Conservation (phyloP, 1,140 invertebrate species). For the Bombus pyrosoma region DNA sequence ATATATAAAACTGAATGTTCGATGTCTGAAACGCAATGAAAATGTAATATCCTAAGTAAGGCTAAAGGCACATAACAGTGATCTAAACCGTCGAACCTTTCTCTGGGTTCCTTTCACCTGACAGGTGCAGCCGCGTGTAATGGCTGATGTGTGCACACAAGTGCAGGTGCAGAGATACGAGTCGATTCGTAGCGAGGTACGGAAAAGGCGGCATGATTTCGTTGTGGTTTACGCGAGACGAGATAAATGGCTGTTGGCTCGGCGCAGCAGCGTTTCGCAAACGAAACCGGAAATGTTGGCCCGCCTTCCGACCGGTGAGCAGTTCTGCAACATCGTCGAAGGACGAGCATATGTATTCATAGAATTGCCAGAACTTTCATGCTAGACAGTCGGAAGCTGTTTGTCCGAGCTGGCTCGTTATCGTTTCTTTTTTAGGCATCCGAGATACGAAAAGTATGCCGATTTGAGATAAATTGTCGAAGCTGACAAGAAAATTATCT, state of each 20-base stretch:
- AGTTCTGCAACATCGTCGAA: constrained; percentile 27
- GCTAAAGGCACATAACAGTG: not conserved
- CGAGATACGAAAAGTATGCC: not conserved
- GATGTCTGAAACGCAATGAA: not conserved
- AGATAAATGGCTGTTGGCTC: constrained; percentile 50
- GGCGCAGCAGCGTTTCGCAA: constrained; percentile 42
- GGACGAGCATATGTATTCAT: constrained; percentile 23
- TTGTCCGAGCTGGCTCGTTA: not conserved
- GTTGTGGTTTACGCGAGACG: constrained; percentile 4
- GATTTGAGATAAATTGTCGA: not conserved
- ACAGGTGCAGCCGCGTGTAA: not conserved
- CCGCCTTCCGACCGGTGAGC: not conserved
- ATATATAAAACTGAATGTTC: not conserved
- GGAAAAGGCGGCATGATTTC: constrained; percentile 47
- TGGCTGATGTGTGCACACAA: not conserved
- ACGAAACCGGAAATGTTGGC: constrained; percentile 56
- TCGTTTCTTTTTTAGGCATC: not conserved
- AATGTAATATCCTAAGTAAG: not conserved
- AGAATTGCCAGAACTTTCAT: constrained; percentile 9
- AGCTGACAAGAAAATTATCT: not conserved
- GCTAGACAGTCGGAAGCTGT: not conserved
- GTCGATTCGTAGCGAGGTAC: constrained; percentile 43
- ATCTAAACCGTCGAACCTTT: constrained; percentile 35
- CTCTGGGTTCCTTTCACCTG: constrained; percentile 47
- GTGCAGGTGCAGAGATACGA: constrained; percentile 47